Evolutionary conservation across 1,140 invertebrate species (phyloP), one percentile per base, ranked within the genome.

Genomic region (Halyomorpha halys): DNA sequence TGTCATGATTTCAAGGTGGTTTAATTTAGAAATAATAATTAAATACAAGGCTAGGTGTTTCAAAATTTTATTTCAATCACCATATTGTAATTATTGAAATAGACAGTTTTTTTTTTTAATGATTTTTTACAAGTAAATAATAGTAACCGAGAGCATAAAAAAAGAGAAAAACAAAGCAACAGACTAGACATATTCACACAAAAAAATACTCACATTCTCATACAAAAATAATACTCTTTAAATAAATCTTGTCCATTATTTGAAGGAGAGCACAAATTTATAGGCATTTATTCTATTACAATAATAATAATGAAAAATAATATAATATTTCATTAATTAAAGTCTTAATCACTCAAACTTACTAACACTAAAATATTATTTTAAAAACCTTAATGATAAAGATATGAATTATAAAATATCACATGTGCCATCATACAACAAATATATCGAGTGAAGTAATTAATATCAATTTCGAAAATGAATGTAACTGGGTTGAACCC

Each of bases 211-310:
- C 47, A 49, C 47, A 49, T 39, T 39, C 47, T 49, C 21, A 49
- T 49, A 49, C n/a, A 49, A 49, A 49, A 49, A 49, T 49, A 49
- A 49, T 49, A 49, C 47, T 49, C 47, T 49, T 49, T 49, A 49
- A 49, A 49, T 49, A 49, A 49, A 49, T 49, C 47, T 49, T 49
- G n/a, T 19, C n/a, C 47, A 19, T n/a, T 49, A 49, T 39, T 39
- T 39, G 34, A 39, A 39, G 34, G 34, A 39, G 34, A 39, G 34
- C 34, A 39, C 34, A 39, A 39, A 39, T 6, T 39, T 39, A 39
- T 13, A 39, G 34, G 34, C 34, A 6, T 39, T 39, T 39, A 39
- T 39, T 39, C 11, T 6, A 39, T 39, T 39, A 39, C 34, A 39
- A 39, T 39, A 39, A 39, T 39, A 39, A 39, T 39, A 39, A 39